These are phyloP conservation scores for Grammomys surdaster DNA, from an alignment of 2,113 vertebrate genomes.

Conservation along the genomic window DNA sequence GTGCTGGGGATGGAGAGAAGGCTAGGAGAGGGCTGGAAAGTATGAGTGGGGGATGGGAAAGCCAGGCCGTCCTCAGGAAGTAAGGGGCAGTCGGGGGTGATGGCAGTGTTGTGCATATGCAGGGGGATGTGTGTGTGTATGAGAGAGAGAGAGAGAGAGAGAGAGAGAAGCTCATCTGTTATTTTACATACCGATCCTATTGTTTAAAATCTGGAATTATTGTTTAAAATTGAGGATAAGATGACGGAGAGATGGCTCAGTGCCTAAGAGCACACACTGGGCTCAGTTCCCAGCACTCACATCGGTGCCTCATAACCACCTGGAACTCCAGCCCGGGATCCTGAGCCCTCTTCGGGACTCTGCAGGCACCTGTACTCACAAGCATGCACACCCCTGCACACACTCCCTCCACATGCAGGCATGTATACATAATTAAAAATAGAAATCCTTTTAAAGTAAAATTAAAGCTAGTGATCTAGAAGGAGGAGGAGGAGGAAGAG, in stretches of 20 bases:
- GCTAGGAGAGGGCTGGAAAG: background rate
- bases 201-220: background rate
- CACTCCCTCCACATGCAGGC: background rate
- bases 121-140: background rate
- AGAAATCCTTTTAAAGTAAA: background rate
- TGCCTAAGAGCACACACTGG: background rate
- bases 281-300: background rate
- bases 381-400: background rate
- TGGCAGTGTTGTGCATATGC: background rate
- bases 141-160: too few species aligned
- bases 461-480: background rate
- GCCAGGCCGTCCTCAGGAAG: background rate
- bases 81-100: background rate
- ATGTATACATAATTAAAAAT: background rate
- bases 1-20: background rate
- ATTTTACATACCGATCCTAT: background rate
- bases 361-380: background rate
- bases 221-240: conserved; percentile 19
- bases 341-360: background rate
- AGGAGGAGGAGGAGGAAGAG: too few species aligned
- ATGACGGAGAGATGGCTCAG: background rate
- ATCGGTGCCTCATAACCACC: background rate
- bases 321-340: background rate
- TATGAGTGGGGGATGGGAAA: background rate
- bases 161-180: background rate